These are phyloP conservation scores for Apogon talboti DNA, from an alignment of 2,797 vertebrate species.

Conservation along the genomic window DNA sequence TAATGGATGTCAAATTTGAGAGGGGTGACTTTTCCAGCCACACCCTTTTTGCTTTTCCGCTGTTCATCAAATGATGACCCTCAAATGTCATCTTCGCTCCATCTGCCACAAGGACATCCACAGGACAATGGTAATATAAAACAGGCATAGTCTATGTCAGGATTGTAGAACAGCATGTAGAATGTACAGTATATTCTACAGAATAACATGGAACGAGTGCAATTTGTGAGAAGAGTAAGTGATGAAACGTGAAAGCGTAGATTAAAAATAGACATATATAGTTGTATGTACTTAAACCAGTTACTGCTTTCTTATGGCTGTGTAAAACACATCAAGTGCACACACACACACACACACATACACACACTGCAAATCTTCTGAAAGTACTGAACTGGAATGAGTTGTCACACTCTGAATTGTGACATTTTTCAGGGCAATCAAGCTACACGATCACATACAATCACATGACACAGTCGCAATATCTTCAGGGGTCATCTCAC, in stretches of 20 bases:
- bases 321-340: background rate
- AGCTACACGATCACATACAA: conserved; percentile 27
- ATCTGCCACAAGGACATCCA: conserved; percentile 5
- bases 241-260: conserved; percentile 8
- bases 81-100: conserved; percentile 23
- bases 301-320: conserved; percentile 30
- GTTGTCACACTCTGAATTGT: conserved; percentile 40
- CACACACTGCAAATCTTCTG: conserved; percentile 6
- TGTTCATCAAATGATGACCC: conserved; percentile 23
- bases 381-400: conserved; percentile 35
- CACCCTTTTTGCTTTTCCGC: conserved; percentile 34
- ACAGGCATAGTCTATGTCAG: conserved; percentile 1
- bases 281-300: conserved; percentile 21
- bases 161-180: conserved; percentile 1
- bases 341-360: background rate
- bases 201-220: conserved; percentile 6
- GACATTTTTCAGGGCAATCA: conserved; percentile 42
- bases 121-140: conserved; percentile 13
- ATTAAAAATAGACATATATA: conserved; percentile 4
- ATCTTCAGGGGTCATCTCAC: conserved; percentile 37
- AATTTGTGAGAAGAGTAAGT: conserved; percentile 9
- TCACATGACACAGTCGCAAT: conserved; percentile 13
- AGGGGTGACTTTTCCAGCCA: conserved; percentile 43
- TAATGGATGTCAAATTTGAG: conserved; percentile 71
- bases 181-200: background rate